Base-by-base conservation (phyloP, 2,888 invertebrate species). In the Gonocerus acuteangulatus region DNA sequence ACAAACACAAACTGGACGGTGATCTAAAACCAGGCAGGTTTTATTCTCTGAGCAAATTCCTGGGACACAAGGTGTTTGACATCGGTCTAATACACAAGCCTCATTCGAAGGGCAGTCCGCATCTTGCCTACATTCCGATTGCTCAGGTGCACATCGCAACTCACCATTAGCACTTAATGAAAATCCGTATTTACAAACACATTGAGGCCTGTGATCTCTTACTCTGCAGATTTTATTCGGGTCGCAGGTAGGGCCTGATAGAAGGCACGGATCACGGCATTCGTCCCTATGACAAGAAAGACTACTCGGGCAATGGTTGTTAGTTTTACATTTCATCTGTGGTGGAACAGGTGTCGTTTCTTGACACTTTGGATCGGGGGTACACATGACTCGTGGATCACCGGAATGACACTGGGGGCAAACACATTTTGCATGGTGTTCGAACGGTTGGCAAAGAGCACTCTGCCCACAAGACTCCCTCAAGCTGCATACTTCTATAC, bases 371-470 rank as follows among this genome's bases (percentile, higher is more conserved):
- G 86, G 84, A 74, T 91, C 90, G 62, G 85, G 86, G 67, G 80
- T 82, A 74, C 93, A 94, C 68, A 83, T 82, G 36, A 84, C 80
- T 65, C 85, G 82, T 32, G 93, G 90, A 74, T 85, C 84, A 61
- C 93, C 93, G 69, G 86, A 81, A 76, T 89, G 86, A 74, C 92
- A 93, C 73, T 87, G 87, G 56, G 90, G 89, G 72, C 93, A 94
- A 62, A 88, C 85, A 75, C 93, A 93, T 71, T 87, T 84, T 48
- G 91, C 87, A 71, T 86, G 83, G 77, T 93, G 93, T 73, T 87
- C 78, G 67, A 89, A 82, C 63, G 89, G 86, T 71, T 85, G 85
- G 76, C 94, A 94, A 66, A 91, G 80, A 66, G 94, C 92, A 76
- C 92, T 92, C 71, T 85, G 82, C 69, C 93, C 93, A 75, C 94